Evolutionary conservation across 92 coral and sea anemone genomes (phyloP).

Genomic region (Palythoa caribaeorum): DNA sequence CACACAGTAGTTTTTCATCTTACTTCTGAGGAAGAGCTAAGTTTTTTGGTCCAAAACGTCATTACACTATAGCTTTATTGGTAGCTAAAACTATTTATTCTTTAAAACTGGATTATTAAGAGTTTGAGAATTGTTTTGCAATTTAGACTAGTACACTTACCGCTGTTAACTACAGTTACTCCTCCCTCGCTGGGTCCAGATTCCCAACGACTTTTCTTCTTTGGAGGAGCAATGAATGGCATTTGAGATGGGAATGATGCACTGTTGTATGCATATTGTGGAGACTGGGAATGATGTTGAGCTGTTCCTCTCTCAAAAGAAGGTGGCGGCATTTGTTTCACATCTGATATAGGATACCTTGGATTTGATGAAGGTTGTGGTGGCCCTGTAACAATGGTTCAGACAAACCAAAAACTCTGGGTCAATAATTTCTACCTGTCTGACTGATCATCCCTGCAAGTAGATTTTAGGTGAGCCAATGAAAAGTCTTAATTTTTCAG

Average conservation of each 20-base stretch:
- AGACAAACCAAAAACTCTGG: background rate
- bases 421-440: too few species aligned
- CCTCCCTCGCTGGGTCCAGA: slow-evolving; percentile 72
- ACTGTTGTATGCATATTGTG: slow-evolving; percentile 37
- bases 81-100: too few species aligned
- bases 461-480: background rate
- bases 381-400: slow-evolving; percentile 14
- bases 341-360: slow-evolving; percentile 10
- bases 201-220: slow-evolving; percentile 80
- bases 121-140: too few species aligned
- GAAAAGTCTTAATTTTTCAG: background rate
- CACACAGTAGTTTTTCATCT: too few species aligned
- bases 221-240: slow-evolving; percentile 47
- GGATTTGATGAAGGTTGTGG: slow-evolving; percentile 17
- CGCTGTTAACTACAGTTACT: slow-evolving; percentile 38
- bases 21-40: too few species aligned
- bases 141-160: slow-evolving; percentile 27
- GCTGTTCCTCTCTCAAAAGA: slow-evolving; percentile 40
- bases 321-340: slow-evolving; percentile 39
- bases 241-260: slow-evolving; percentile 31
- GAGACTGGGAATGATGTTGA: slow-evolving; percentile 24
- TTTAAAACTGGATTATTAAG: too few species aligned
- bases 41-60: too few species aligned
- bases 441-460: too few species aligned
- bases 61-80: too few species aligned